phyloP scores from a whole-genome alignment of 2,113 vertebrate genomes.

The Lagopus muta region DNA sequence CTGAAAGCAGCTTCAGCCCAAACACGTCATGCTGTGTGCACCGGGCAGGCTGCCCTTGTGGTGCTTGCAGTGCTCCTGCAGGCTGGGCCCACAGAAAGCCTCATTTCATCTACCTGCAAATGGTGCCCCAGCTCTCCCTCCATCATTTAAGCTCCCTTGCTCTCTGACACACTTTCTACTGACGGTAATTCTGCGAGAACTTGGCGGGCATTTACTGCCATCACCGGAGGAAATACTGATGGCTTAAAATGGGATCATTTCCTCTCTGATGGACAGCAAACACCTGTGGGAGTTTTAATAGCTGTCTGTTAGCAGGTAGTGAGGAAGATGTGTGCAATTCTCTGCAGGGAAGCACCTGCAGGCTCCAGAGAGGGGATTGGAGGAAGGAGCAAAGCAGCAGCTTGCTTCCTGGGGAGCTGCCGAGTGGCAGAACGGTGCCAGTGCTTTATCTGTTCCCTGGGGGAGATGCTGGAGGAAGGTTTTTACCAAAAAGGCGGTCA shows the following conservation, averaged over 20 bases:
- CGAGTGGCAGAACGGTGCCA: rapidly evolving
- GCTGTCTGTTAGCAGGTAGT: not conserved
- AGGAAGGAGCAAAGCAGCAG: not conserved
- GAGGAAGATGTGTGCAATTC: not conserved
- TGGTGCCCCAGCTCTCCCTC: slow-evolving; percentile 62
- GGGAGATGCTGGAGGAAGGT: not conserved
- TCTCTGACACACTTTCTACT: slow-evolving; percentile 67
- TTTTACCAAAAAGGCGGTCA: not conserved
- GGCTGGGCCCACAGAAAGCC: not conserved
- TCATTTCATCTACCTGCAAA: slow-evolving; percentile 66
- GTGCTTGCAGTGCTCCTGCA: not conserved
- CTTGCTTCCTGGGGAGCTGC: not conserved
- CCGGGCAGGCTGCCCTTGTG: not conserved
- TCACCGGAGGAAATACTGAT: slow-evolving; percentile 70
- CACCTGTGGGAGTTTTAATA: slow-evolving; percentile 68
- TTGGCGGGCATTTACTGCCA: slow-evolving; percentile 60
- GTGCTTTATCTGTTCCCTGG: not conserved
- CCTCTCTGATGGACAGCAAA: slow-evolving; percentile 69
- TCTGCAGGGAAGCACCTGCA: not conserved
- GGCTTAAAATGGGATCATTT: slow-evolving; percentile 76
- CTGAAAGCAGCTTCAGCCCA: not conserved
- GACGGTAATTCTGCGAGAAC: slow-evolving; percentile 67
- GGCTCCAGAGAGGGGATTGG: not conserved
- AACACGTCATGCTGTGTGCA: not conserved
- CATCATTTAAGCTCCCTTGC: slow-evolving; percentile 70